These are phyloP conservation scores for Noturus placidus DNA, from an alignment of 2,113 vertebrate species.

Conservation along the genomic window DNA sequence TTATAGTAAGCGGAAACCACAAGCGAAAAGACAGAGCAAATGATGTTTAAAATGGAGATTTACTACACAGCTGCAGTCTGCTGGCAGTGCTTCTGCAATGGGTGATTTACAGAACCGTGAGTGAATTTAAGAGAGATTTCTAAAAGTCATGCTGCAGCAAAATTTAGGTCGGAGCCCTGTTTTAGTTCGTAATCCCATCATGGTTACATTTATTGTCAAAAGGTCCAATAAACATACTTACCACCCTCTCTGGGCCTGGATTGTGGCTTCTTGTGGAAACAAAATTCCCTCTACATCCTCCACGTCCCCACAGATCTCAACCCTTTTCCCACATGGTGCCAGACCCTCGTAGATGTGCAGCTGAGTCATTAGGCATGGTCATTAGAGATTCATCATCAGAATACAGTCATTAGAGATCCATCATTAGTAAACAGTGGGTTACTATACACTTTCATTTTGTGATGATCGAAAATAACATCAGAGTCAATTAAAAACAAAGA, in stretches of 20 bases:
- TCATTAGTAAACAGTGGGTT: constrained; percentile 36
- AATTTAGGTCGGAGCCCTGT: neutral
- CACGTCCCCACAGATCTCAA: constrained; percentile 43
- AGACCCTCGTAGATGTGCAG: constrained; percentile 51
- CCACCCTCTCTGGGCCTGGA: constrained; percentile 58
- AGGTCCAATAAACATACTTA: constrained; percentile 37
- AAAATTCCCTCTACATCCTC: constrained; percentile 33
- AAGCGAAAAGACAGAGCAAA: neutral
- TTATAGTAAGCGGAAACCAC: neutral
- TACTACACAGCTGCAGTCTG: neutral
- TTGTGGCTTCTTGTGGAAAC: constrained; percentile 40
- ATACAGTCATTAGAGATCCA: constrained; percentile 31
- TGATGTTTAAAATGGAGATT: constrained; percentile 12
- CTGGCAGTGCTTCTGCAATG: neutral
- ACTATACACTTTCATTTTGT: neutral
- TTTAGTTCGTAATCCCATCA: neutral
- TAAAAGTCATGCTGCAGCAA: constrained; percentile 9
- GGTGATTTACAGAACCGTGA: constrained; percentile 1
- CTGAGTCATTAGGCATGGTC: constrained; percentile 44
- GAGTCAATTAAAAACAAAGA: neutral
- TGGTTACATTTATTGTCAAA: constrained; percentile 21
- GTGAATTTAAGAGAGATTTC: neutral
- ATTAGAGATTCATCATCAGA: constrained; percentile 10
- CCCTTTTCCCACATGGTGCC: constrained; percentile 40
- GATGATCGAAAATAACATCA: neutral